Percentiles rank a stretch among this genome's conserved stretches.
Conservation (phyloP, 2,113 vertebrate genomes). For the Pangasianodon hypophthalmus region DNA sequence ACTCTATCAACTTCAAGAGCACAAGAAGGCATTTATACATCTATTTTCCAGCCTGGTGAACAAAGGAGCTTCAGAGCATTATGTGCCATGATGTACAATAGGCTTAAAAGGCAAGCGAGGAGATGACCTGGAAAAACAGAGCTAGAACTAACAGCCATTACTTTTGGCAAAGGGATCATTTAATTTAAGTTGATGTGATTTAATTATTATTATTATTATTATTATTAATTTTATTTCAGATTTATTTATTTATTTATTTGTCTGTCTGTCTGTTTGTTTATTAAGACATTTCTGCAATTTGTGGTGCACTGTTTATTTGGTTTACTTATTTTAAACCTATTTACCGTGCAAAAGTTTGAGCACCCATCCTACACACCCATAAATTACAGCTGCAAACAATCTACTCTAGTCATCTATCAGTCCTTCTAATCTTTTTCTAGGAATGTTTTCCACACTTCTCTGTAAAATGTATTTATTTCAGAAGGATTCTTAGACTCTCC, state of each 20-base stretch:
- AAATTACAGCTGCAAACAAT: neutral
- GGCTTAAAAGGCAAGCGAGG: neutral
- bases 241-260: neutral
- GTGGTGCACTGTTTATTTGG: neutral
- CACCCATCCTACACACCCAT: too few species aligned
- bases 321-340: neutral
- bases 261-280: neutral
- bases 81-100: neutral
- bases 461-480: neutral
- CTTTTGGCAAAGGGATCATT: neutral
- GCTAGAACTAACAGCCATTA: neutral
- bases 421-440: neutral
- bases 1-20: slow-evolving; percentile 19
- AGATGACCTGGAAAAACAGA: slow-evolving; percentile 5
- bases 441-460: neutral
- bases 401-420: neutral
- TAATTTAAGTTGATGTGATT: too few species aligned
- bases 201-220: neutral
- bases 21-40: neutral
- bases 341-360: neutral
- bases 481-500: neutral
- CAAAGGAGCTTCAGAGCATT: slow-evolving; percentile 8
- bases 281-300: neutral
- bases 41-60: slow-evolving; percentile 4
- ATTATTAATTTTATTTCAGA: neutral